A percentile compares a stretch with the other conserved stretches of the same genome.
Conservation (phyloP, 2,797 vertebrate genomes). For the Cirrhinus molitorella region DNA sequence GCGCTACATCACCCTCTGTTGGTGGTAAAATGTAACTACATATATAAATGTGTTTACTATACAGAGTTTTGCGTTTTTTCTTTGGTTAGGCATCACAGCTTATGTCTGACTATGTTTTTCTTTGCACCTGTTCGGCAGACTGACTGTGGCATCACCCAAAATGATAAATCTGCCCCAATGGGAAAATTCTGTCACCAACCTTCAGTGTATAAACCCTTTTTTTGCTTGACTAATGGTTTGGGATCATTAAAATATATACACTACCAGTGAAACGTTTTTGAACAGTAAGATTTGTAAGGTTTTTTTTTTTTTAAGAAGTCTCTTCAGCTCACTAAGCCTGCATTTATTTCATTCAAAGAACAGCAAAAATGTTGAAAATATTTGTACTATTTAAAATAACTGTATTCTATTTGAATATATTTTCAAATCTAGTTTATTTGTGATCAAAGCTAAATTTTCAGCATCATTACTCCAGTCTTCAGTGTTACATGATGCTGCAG, state of each 20-base stretch:
- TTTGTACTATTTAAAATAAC: too few species aligned
- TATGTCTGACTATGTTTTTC: conserved; percentile 4
- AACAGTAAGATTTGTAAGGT: too few species aligned
- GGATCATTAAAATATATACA: background rate
- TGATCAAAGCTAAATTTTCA: too few species aligned
- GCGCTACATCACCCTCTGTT: conserved; percentile 36
- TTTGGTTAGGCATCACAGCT: conserved; percentile 17
- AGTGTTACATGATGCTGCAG: too few species aligned
- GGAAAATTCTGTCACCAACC: background rate
- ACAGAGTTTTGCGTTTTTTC: conserved; percentile 3
- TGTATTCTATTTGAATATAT: too few species aligned
- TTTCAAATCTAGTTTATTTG: too few species aligned
- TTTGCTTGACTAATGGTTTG: background rate
- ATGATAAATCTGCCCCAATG: background rate
- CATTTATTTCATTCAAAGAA: too few species aligned
- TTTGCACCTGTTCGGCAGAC: conserved; percentile 31
- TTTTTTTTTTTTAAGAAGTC: too few species aligned
- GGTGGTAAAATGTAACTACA: conserved; percentile 25
- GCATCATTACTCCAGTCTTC: too few species aligned
- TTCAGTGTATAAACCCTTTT: background rate
- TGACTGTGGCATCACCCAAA: background rate
- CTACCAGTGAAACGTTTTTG: too few species aligned
- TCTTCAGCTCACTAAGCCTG: too few species aligned
- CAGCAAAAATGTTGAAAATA: too few species aligned
- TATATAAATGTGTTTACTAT: conserved; percentile 3